These are phyloP conservation scores for Hypolimnas misippus DNA, from an alignment of 2,888 invertebrate genomes.

Conservation along the genomic window DNA sequence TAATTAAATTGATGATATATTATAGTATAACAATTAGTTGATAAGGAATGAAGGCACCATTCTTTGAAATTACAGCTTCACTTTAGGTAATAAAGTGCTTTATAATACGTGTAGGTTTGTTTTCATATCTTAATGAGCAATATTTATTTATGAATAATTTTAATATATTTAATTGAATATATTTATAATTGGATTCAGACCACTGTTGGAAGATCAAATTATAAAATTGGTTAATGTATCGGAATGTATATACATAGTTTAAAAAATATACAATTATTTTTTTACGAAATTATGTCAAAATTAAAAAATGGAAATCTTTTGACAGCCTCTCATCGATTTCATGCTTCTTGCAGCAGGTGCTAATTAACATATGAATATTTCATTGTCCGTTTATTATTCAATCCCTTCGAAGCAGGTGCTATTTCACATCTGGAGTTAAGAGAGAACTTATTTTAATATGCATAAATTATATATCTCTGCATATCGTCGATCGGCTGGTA, in stretches of 20 bases:
- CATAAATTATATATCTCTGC: slow-evolving; percentile 3
- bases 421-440: slow-evolving; percentile 32
- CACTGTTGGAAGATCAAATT: too few species aligned
- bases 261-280: background rate
- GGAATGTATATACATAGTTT: too few species aligned
- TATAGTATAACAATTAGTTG: background rate
- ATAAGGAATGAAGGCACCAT: background rate
- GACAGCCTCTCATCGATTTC: slow-evolving; percentile 12
- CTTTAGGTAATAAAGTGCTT: background rate
- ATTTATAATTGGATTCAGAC: too few species aligned
- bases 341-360: slow-evolving; percentile 25
- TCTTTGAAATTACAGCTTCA: background rate
- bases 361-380: slow-evolving; percentile 36
- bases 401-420: slow-evolving; percentile 34
- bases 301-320: background rate
- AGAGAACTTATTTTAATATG: background rate
- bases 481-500: background rate
- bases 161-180: too few species aligned
- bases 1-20: slow-evolving; percentile 9
- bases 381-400: slow-evolving; percentile 21
- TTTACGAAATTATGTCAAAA: background rate
- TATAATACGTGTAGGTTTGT: background rate
- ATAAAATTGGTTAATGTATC: too few species aligned
- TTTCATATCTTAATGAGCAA: background rate
- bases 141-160: background rate